Evolutionary conservation across 2,888 invertebrate species (phyloP).

Genomic region (Clistopyga incitator): DNA sequence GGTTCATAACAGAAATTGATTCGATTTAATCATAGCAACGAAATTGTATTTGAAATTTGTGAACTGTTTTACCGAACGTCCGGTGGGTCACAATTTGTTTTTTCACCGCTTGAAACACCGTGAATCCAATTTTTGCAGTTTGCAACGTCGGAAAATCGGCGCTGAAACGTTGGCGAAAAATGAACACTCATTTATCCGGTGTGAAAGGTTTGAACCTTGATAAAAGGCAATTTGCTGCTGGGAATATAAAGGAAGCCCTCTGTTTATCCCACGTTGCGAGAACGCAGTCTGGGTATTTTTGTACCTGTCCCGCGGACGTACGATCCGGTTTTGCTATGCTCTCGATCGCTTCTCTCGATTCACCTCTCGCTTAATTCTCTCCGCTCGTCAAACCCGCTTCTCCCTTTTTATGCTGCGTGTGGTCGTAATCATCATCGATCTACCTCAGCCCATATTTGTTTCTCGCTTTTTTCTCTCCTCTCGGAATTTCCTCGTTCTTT

Average conservation of each 20-base stretch:
- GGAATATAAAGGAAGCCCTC: neutral
- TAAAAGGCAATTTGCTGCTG: neutral
- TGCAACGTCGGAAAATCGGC: too few species aligned
- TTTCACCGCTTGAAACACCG: too few species aligned
- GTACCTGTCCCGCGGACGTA: constrained; percentile 17
- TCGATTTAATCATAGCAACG: too few species aligned
- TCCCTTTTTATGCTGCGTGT: constrained; percentile 53
- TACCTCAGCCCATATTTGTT: constrained; percentile 16
- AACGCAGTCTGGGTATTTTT: constrained; percentile 11
- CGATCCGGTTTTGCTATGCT: constrained; percentile 41
- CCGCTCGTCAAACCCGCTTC: constrained; percentile 3
- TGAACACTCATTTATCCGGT: too few species aligned
- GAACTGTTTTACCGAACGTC: too few species aligned
- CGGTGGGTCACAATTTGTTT: too few species aligned
- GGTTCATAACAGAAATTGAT: too few species aligned
- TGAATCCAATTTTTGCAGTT: too few species aligned
- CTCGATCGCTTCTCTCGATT: constrained; percentile 38
- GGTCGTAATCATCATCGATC: constrained; percentile 62
- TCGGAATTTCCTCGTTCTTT: constrained; percentile 12
- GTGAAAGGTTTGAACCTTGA: too few species aligned
- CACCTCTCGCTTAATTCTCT: constrained; percentile 26
- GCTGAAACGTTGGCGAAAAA: neutral
- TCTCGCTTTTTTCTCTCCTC: neutral
- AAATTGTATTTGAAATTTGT: too few species aligned
- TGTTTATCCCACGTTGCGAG: neutral